These are phyloP conservation scores for Pollimyrus isidori DNA, from an alignment of 2,113 vertebrate species.

Conservation along the genomic window DNA sequence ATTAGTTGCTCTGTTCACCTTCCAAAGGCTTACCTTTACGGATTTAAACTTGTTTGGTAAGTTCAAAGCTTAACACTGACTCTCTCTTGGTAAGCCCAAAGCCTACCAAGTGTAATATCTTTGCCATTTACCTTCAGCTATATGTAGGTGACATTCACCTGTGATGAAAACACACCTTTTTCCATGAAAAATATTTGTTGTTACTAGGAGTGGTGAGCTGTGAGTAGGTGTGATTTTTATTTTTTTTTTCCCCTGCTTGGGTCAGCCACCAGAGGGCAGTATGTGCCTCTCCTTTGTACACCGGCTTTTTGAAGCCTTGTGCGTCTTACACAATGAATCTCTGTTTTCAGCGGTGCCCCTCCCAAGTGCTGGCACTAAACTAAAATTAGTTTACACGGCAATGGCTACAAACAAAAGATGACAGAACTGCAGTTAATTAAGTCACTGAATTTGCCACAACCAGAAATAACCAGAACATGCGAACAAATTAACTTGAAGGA, in stretches of 20 bases:
- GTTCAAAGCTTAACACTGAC: conserved; percentile 56
- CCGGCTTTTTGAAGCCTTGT: not conserved
- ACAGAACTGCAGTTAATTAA: not conserved
- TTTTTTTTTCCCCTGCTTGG: not conserved
- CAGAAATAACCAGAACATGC: not conserved
- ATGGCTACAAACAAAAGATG: not conserved
- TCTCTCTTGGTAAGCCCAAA: conserved; percentile 65
- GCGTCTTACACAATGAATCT: not conserved
- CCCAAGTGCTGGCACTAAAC: not conserved
- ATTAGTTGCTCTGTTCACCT: conserved; percentile 76
- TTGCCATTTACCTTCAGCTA: not conserved
- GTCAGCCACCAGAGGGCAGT: not conserved
- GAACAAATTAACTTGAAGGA: not conserved
- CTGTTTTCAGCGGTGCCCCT: not conserved
- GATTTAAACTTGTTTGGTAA: conserved; percentile 81
- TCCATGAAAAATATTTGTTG: not conserved
- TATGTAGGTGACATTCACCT: not conserved
- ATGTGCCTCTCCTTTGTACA: not conserved
- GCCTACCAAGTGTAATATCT: not conserved
- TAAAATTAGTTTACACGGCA: not conserved
- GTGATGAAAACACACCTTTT: not conserved
- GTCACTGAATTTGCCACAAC: not conserved
- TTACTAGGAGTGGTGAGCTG: not conserved
- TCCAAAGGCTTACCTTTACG: conserved; percentile 82
- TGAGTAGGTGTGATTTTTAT: not conserved